phyloP scores from a whole-genome alignment of 1,140 invertebrate species.

The Bombus confusus region DNA sequence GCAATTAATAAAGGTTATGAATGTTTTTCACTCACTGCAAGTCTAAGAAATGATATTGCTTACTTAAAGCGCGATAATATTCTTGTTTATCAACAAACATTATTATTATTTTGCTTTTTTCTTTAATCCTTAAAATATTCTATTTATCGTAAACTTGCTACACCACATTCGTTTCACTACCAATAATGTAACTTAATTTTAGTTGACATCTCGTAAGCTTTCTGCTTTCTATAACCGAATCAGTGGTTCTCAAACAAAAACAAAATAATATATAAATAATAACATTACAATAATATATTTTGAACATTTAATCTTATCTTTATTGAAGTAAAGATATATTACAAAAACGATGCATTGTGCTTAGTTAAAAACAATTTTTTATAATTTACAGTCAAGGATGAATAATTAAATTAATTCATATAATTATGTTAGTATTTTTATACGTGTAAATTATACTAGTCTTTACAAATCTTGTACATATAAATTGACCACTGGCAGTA shows the following conservation, averaged over 20 bases:
- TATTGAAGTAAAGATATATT: constrained; percentile 38
- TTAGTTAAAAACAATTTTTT: not conserved
- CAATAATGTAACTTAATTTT: not conserved
- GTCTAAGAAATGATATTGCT: constrained; percentile 71
- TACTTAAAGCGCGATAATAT: constrained; percentile 86
- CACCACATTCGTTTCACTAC: constrained; percentile 68
- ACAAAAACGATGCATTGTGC: constrained; percentile 12
- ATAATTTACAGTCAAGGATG: constrained; percentile 2
- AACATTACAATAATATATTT: too few species aligned
- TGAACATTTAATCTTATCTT: constrained; percentile 24
- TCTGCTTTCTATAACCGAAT: not conserved
- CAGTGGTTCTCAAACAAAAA: not conserved
- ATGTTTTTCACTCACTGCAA: constrained; percentile 82
- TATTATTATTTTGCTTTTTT: not conserved
- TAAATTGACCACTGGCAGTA: constrained; percentile 22
- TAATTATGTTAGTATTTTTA: not conserved
- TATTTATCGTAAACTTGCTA: constrained; percentile 70
- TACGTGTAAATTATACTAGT: not conserved
- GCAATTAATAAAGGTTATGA: constrained; percentile 84
- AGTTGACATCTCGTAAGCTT: not conserved
- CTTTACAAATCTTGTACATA: constrained; percentile 15
- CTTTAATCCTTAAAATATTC: constrained; percentile 21
- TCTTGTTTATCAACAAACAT: constrained; percentile 84
- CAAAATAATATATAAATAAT: not conserved
- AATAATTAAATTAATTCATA: constrained; percentile 7